A percentile compares a stretch with the other conserved stretches of the same genome.
Conservation (phyloP, 1,140 invertebrate species). For the Chionoecetes opilio region DNA sequence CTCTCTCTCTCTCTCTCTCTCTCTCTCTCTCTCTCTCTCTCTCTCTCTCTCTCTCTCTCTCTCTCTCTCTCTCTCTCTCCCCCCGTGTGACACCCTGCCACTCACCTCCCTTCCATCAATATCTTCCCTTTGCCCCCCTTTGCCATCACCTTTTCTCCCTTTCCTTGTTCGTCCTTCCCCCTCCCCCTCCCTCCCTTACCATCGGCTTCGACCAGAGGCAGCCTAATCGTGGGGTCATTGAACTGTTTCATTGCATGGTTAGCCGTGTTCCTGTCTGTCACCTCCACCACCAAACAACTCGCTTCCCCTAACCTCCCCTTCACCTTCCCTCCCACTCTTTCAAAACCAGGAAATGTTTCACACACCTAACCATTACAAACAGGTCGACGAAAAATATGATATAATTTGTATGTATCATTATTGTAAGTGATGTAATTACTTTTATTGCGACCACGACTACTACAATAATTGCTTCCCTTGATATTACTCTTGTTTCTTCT, state of each 20-base stretch:
- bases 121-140: background rate
- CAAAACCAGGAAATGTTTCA: too few relatives aligned
- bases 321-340: background rate
- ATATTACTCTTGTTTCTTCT: background rate
- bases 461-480: background rate
- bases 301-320: constrained; percentile 83
- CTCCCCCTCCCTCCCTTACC: background rate
- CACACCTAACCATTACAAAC: too few relatives aligned
- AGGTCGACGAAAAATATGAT: background rate
- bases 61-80: constrained; percentile 47
- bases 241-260: too few relatives aligned
- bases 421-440: background rate
- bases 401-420: constrained; percentile 5
- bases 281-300: too few relatives aligned
- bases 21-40: constrained; percentile 62
- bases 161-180: constrained; percentile 82
- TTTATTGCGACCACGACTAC: background rate
- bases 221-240: too few relatives aligned
- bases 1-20: constrained; percentile 46
- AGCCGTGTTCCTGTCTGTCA: too few relatives aligned
- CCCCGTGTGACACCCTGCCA: background rate
- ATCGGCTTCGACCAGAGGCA: background rate
- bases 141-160: constrained; percentile 62
- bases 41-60: constrained; percentile 63
- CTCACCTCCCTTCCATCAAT: background rate